Evolutionary conservation across 92 coral and sea anemone species (phyloP), one percentile per base, ranked within the genome.

Genomic region (Bergia puertoricense): DNA sequence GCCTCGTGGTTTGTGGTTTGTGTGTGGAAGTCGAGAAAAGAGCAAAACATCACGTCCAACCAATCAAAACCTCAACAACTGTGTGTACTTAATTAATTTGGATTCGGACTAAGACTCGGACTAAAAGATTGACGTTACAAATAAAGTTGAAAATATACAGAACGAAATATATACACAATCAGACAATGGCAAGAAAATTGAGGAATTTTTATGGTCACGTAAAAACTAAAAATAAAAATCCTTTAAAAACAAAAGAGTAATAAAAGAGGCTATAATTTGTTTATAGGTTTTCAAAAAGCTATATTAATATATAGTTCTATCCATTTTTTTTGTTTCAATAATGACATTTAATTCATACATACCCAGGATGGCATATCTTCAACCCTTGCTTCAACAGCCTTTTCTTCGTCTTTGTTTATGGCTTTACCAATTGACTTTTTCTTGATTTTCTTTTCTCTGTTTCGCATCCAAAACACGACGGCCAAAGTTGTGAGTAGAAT

Each of bases 291-390:
- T 38, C 4, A 10, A 37, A 77, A 39, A 40, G 46, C 39, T 75
- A 51, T 11, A 48, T 20, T 22, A 67, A 37, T 69, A 72, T 18
- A 85, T 4, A 51, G 38, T 9, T 56, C 3, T 48, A 44, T 73
- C 14, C 11, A 66, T 68, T 46, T 36, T 8, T 23, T 44, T 46
- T 73, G 8, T 42, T 38, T 41, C 20, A 5, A 73, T n/a, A n/a
- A 8, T 76, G 59, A 37, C 43, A n/a, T 43, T 46, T 30, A 30
- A 30, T 30, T 38, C 40, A 44, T 42, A 14, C 93, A 77, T 93
- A 94, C 98, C 98, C 98, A 94, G n/a, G 98, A 88, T 39, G 98
- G 98, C 81, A 94, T 86, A n/a, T 94, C 98, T 48, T 88, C 91
- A 62, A 94, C 77, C 68, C 94, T 86, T 5, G 98, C 95, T 80